Percentiles rank a stretch among this genome's conserved stretches.
Evolutionary conservation across 2,797 vertebrate genomes (phyloP).

Genomic region (Pristis pectinata): DNA sequence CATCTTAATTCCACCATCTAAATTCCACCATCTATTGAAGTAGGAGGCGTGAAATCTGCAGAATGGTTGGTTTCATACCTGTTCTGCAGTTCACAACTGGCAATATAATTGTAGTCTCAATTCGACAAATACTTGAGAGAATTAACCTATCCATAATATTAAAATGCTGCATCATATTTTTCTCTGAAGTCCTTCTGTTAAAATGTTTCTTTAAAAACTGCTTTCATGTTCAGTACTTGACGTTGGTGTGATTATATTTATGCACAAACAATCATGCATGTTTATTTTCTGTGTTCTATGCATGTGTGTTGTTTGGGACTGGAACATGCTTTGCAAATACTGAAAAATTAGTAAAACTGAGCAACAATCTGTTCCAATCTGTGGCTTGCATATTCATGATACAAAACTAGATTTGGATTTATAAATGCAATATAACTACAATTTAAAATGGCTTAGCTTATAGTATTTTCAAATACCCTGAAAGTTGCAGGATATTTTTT

Average conservation of each 20-base stretch:
- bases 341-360: neutral
- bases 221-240: neutral
- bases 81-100: neutral
- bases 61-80: neutral
- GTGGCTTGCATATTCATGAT: neutral
- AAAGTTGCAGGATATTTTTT: neutral
- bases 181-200: neutral
- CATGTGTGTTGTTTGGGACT: neutral
- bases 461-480: neutral
- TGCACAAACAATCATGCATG: neutral
- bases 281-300: neutral
- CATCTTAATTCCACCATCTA: neutral
- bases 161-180: neutral
- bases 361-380: neutral
- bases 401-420: neutral
- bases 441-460: neutral
- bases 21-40: neutral
- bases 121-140: neutral
- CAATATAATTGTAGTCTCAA: neutral
- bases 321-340: neutral
- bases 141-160: neutral
- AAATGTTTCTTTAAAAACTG: neutral
- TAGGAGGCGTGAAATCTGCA: neutral
- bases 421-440: neutral
- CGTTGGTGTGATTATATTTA: neutral